Conservation (phyloP, 2,113 vertebrate species). For the Alligator sinensis region DNA sequence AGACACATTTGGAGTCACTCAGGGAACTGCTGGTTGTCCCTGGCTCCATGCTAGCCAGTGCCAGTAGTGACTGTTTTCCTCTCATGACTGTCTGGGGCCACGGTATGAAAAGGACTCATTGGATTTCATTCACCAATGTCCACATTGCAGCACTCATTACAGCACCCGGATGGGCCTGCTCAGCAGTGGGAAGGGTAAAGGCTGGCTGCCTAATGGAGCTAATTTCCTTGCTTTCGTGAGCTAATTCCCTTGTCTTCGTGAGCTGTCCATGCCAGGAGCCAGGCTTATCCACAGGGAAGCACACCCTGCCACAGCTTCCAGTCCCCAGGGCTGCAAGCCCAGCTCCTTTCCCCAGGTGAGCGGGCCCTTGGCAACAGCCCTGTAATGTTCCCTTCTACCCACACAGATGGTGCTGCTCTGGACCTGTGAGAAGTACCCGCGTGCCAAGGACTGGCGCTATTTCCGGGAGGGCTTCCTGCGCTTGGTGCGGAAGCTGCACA, state of each 20-base stretch:
- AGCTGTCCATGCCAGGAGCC: background rate
- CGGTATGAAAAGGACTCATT: background rate
- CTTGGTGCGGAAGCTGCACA: conserved; percentile 83
- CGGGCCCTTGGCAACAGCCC: conserved; percentile 60
- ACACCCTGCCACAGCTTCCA: background rate
- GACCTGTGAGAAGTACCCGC: conserved; percentile 87
- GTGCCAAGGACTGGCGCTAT: conserved; percentile 79
- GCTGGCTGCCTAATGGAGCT: too few relatives aligned
- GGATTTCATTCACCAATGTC: background rate
- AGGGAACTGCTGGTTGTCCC: background rate
- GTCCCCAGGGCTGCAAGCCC: conserved; percentile 44
- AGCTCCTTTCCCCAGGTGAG: conserved; percentile 47
- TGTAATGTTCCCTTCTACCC: conserved; percentile 65
- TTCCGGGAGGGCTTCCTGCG: conserved; percentile 79
- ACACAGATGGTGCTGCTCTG: conserved; percentile 86
- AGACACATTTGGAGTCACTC: background rate
- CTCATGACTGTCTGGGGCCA: background rate
- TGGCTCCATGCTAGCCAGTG: background rate
- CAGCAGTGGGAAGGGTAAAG: background rate
- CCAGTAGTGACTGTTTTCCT: background rate
- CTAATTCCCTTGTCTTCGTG: background rate
- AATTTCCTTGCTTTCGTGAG: too few relatives aligned
- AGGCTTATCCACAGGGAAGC: background rate
- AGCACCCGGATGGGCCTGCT: background rate
- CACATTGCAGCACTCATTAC: background rate